Evolutionary conservation across 1,140 invertebrate genomes (phyloP).

Genomic region (Drosophila sproati): DNA sequence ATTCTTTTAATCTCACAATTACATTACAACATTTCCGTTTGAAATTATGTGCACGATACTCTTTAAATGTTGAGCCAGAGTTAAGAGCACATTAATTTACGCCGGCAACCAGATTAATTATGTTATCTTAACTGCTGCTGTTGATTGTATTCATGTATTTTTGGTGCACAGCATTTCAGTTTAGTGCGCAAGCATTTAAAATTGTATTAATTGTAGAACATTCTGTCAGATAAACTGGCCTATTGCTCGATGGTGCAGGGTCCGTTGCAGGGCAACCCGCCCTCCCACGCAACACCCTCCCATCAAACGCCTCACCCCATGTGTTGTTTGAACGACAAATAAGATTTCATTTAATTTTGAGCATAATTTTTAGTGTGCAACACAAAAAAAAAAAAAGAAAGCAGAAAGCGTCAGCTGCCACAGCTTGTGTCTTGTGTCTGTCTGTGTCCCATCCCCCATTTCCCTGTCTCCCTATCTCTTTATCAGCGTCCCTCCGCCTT

Average conservation of each 20-base stretch:
- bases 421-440: conserved; percentile 22
- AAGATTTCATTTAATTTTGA: conserved; percentile 78
- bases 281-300: not conserved
- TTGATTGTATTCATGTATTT: not conserved
- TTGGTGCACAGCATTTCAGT: not conserved
- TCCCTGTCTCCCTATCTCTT: not conserved
- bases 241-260: not conserved
- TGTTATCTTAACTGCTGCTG: not conserved
- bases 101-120: not conserved
- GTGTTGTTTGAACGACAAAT: conserved; percentile 7
- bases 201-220: not conserved
- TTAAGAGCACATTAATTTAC: not conserved
- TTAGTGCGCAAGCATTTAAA: not conserved
- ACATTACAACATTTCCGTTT: too few species aligned
- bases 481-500: not conserved
- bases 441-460: not conserved
- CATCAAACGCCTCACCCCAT: not conserved
- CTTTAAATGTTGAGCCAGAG: too few species aligned
- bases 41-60: too few species aligned
- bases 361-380: conserved; percentile 75
- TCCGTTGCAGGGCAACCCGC: not conserved
- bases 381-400: conserved; percentile 15
- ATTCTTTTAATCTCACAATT: too few species aligned
- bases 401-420: conserved; percentile 66
- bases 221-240: not conserved